Percentiles rank a stretch among this genome's conserved stretches.
Evolutionary conservation across 2,113 vertebrate genomes (phyloP).

Genomic region (Aegotheles bennettii): DNA sequence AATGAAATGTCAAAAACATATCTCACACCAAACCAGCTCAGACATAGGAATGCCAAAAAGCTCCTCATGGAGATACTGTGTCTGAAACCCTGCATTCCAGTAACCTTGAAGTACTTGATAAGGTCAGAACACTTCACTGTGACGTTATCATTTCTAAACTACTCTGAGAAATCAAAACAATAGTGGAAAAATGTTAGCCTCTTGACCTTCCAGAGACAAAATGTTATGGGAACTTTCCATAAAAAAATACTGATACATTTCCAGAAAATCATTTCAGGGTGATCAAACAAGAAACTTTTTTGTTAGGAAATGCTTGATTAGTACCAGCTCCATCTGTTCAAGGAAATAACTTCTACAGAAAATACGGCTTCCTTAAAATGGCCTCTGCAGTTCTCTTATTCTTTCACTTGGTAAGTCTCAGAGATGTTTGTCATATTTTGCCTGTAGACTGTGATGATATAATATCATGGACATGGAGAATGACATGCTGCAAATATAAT

Average conservation of each 20-base stretch:
- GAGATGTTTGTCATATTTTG: background rate
- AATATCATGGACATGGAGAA: background rate
- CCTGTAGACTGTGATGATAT: background rate
- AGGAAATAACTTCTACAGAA: background rate
- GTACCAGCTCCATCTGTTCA: conserved; percentile 3
- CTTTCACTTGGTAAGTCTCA: background rate
- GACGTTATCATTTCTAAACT: background rate
- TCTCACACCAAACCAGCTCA: background rate
- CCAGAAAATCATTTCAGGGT: background rate
- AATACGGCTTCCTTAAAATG: conserved; percentile 30
- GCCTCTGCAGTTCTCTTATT: background rate
- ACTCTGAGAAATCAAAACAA: background rate
- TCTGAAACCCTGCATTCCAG: background rate
- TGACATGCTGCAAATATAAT: background rate
- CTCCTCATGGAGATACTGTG: background rate
- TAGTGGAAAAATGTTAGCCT: background rate
- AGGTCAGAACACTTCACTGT: background rate
- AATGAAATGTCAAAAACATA: background rate
- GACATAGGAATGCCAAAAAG: background rate
- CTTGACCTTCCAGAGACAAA: background rate
- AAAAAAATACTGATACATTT: background rate
- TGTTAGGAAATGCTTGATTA: background rate
- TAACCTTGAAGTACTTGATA: background rate
- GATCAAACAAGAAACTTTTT: background rate
- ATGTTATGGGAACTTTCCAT: background rate